Percentiles rank a stretch among this genome's conserved stretches.
Evolutionary conservation across 2,113 vertebrate species (phyloP).

Genomic region (Gnathonemus echidnorhynchus): DNA sequence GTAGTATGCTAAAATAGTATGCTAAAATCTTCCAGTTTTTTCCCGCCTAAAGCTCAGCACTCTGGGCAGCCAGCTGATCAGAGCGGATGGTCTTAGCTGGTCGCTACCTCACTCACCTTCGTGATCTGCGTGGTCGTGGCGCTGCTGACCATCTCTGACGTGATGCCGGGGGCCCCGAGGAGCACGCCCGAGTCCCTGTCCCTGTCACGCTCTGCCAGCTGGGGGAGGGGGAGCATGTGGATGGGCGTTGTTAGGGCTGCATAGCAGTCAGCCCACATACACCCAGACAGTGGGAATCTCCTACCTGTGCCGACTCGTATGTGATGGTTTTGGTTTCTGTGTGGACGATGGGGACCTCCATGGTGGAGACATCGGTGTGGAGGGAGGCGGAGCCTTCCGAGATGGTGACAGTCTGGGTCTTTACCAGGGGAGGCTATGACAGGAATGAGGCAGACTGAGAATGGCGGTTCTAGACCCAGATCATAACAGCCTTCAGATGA

Average conservation of each 20-base stretch:
- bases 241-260: not conserved
- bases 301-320: conserved; percentile 85
- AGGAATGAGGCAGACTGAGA: conserved; percentile 50
- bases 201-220: conserved; percentile 65
- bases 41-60: not conserved
- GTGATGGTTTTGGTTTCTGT: conserved; percentile 85
- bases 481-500: not conserved
- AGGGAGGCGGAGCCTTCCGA: conserved; percentile 67
- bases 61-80: not conserved
- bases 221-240: conserved; percentile 20
- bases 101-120: conserved; percentile 62
- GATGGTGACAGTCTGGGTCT: conserved; percentile 90
- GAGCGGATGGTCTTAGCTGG: not conserved
- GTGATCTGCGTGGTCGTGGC: conserved; percentile 90
- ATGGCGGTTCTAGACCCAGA: not conserved
- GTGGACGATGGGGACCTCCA: conserved; percentile 83
- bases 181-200: conserved; percentile 68
- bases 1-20: not conserved
- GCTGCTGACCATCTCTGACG: conserved; percentile 74
- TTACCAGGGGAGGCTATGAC: conserved; percentile 83
- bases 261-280: conserved; percentile 3
- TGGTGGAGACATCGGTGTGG: conserved; percentile 80
- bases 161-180: conserved; percentile 74
- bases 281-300: conserved; percentile 30
- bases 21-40: not conserved